Evolutionary conservation across 2,888 invertebrate species (phyloP), one percentile per base, ranked within the genome.

Genomic region (Schizotus pectinicornis): DNA sequence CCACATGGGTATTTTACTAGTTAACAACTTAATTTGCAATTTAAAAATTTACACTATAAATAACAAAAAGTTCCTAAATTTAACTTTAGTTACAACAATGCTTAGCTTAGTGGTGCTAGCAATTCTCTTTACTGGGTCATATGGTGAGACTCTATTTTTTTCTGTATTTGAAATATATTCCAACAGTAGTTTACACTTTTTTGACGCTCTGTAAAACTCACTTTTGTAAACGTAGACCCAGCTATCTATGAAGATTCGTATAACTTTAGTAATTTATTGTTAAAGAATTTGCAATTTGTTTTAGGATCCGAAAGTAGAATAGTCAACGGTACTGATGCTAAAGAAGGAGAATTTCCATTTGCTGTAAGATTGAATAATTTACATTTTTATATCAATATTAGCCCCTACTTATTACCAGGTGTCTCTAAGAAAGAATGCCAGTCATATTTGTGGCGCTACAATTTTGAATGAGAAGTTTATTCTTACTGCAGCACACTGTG

Each of bases 261-360:
- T 6, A 41, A 7, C 45, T 59, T 56, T 51, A 53, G 38, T 22
- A 22, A 22, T 22, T 22, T 22, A 5, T 3, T 22, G 2, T 22
- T 22, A 5, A 5, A 22, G 5, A 22, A 22, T 3, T 2, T 22
- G 5, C 2, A 3, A 22, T 22, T 22, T 22, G 22, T 22, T 22
- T 22, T 22, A 61, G 65, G 49, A 22, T 49, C 41, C 8, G 7
- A 13, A 42, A 41, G 55, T 7, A 55, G 65, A 53, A 67, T 70
- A 13, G 69, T 68, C 7, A 69, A 69, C 46, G 70, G 70, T 6
- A 62, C 68, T 7, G 62, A 70, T 54, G 69, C 70, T 3, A 49
- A 59, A 30, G 59, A 66, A 49, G 70, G 68, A 46, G 70, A 70
- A 61, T 70, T 67, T 56, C 70, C 68, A 8, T 70, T 59, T 60